A percentile compares a stretch with the other conserved stretches of the same genome.
These are phyloP conservation scores for Cynocephalus volans DNA, from an alignment of 2,113 vertebrate species.

Conservation along the genomic window DNA sequence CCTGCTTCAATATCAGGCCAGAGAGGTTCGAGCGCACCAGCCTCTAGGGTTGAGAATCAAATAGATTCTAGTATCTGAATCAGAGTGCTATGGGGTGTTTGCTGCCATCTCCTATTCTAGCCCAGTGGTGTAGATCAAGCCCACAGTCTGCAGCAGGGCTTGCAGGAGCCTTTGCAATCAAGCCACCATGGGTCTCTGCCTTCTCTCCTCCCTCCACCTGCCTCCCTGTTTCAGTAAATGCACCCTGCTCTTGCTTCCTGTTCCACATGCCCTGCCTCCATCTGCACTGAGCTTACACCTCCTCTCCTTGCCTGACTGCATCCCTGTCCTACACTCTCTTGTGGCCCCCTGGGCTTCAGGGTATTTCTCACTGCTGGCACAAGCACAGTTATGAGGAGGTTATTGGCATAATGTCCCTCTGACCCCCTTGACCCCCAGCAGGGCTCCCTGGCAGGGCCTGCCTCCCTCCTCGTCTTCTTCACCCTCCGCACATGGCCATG, in stretches of 20 bases:
- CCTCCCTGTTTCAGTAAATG: background rate
- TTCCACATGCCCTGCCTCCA: background rate
- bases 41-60: too few species aligned
- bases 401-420: accelerated
- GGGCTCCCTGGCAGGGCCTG: background rate
- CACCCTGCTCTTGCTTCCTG: background rate
- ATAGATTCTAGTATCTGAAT: background rate
- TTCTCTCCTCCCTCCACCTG: accelerated
- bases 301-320: too few species aligned
- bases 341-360: background rate
- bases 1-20: background rate
- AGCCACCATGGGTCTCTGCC: background rate
- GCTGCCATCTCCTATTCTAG: too few species aligned
- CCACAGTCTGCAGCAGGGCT: background rate
- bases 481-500: too few species aligned
- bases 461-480: accelerated
- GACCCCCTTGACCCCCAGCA: background rate
- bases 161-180: accelerated
- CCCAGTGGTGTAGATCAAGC: background rate
- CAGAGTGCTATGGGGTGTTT: accelerated
- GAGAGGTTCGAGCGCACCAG: background rate
- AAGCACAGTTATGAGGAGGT: background rate
- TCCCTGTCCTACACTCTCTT: background rate
- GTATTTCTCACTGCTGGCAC: background rate
- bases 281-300: background rate